Base-by-base conservation (phyloP, 2,113 vertebrate species). In the Halichoerus grypus region DNA sequence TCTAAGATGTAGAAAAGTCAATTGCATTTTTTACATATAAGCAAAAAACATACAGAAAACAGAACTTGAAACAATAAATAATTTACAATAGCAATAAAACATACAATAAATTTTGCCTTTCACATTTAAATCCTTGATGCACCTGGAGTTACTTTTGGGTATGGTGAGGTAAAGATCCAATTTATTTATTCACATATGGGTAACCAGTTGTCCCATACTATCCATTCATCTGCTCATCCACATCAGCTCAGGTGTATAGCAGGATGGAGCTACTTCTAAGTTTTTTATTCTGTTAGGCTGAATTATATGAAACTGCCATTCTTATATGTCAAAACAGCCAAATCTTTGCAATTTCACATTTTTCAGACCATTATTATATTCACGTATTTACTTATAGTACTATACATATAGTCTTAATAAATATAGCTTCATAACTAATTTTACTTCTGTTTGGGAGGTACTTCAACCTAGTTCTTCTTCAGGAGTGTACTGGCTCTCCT, bases 61-160 rank as follows among this genome's bases (percentile, higher is more conserved):
- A 63, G 91, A 94, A 93, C 15, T 24, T 95, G 72, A 87, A 31
- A 42, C 51, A 92, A 94, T 42, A 88, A 88, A 71, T 94, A 63
- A 92, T 63, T 72, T 93, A 86, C 5, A 96, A 91, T 18, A 80
- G 33, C 59, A 87, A 88, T 11, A 53, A 94, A 67, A 97, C 53
- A 87, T 42, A 65, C 28, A 93, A 76, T 4, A 91, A 71, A 84
- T 63, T 74, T 63, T 85, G 72, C 28, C 39, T 86, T 71, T 82
- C n/a, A 49, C 33, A 89, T 71, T 97, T 77, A 91, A 93, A 81
- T 67, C 53, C 53, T 39, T 91, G 59, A n/a, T 59, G 19, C 10
- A 63, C 4, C 4, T 42, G 59, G 71, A 59, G 94, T 49, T 87
- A 53, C 33, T 67, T 79, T 24, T n/a, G 19, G 28, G 83, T 59